Evolutionary conservation across 2,797 vertebrate species (phyloP).

Genomic region (Rhynchotus rufescens): DNA sequence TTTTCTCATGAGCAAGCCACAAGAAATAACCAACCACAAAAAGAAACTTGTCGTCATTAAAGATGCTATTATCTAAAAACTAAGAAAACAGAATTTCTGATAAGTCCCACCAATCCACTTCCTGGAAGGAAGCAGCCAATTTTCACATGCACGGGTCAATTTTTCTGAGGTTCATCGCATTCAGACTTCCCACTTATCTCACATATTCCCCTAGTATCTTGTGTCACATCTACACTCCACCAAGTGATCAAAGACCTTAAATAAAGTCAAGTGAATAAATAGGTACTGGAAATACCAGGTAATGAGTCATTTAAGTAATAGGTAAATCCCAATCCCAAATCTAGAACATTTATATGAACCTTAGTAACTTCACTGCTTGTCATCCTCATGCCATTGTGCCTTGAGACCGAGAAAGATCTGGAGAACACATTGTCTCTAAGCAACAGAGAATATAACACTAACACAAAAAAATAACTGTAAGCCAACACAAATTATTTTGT

Average conservation of each 20-base stretch:
- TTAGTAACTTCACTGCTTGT: not conserved
- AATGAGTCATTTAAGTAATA: no score
- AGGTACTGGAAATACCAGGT: not conserved
- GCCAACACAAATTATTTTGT: fast-evolving
- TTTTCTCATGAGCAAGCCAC: not conserved
- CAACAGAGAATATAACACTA: not conserved
- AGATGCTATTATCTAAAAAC: not conserved
- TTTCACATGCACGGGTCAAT: not conserved
- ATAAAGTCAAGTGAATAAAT: not conserved
- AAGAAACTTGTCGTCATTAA: not conserved
- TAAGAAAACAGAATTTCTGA: not conserved
- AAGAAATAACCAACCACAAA: not conserved
- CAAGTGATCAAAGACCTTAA: not conserved
- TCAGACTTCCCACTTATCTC: not conserved
- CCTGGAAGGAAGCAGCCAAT: not conserved
- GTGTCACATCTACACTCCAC: not conserved
- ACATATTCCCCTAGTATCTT: fast-evolving
- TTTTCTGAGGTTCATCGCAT: not conserved
- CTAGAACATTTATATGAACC: fast-evolving
- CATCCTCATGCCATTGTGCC: not conserved
- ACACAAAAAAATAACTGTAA: not conserved
- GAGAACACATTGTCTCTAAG: not conserved
- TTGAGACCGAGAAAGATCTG: not conserved
- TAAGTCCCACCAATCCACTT: not conserved
- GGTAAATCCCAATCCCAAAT: fast-evolving